Conservation (phyloP, 2,797 vertebrate genomes). For the Danionella dracula region DNA sequence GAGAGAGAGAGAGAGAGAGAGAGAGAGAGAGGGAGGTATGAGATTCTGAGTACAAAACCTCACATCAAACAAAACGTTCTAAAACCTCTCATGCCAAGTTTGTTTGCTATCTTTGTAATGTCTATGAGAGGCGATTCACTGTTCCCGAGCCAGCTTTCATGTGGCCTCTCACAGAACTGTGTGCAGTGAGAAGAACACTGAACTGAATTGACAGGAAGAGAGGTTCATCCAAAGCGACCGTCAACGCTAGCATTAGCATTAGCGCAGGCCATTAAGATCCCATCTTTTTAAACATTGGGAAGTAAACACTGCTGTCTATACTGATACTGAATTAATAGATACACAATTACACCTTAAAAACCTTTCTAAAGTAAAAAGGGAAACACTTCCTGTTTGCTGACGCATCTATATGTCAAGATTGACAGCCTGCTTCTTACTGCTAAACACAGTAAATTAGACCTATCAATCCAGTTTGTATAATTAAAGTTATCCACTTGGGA, state of each 20-base stretch:
- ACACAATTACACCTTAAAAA: neutral
- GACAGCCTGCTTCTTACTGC: neutral
- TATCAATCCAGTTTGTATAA: neutral
- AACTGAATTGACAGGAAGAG: neutral
- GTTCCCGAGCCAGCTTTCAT: slow-evolving; percentile 8
- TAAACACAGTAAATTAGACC: neutral
- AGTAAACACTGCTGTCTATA: neutral
- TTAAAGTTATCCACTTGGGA: neutral
- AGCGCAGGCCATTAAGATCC: neutral
- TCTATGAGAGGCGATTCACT: neutral
- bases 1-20: no score
- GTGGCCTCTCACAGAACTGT: neutral
- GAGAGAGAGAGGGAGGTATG: no score
- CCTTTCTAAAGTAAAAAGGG: slow-evolving; percentile 1
- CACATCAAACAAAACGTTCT: neutral
- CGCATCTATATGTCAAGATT: neutral
- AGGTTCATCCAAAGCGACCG: neutral
- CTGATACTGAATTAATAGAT: neutral
- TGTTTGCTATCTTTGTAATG: neutral
- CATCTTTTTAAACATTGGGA: neutral
- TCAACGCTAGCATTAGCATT: neutral
- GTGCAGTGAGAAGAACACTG: neutral
- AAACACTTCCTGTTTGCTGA: slow-evolving; percentile 12
- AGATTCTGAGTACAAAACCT: no score
- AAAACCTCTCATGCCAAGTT: neutral